A percentile compares a stretch with the other conserved stretches of the same genome.
Conservation (phyloP, 2,888 invertebrate genomes). For the Crepidodera aurea region DNA sequence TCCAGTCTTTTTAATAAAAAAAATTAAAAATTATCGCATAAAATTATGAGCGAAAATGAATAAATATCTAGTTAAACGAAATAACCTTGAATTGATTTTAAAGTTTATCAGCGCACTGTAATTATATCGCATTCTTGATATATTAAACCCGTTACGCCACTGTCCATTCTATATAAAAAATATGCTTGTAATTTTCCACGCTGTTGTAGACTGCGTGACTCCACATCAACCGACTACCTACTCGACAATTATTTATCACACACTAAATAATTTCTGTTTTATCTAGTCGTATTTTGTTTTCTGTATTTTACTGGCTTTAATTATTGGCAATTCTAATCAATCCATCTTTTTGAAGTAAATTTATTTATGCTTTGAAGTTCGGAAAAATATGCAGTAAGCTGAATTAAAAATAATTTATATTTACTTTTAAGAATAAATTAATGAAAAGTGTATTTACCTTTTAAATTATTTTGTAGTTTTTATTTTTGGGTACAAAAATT, state of each 20-base stretch:
- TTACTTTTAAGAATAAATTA: too few relatives aligned
- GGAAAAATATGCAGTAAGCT: too few relatives aligned
- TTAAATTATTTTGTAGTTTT: too few relatives aligned
- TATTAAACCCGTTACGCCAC: constrained; percentile 18
- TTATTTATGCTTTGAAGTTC: too few relatives aligned
- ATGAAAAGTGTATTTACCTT: too few relatives aligned
- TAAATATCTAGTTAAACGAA: not conserved
- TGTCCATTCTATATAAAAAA: constrained; percentile 28
- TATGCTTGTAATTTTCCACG: constrained; percentile 39
- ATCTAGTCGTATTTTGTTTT: constrained; percentile 39
- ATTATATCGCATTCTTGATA: not conserved
- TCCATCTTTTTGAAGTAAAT: too few relatives aligned
- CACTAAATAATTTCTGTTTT: constrained; percentile 40
- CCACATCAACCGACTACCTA: constrained; percentile 21
- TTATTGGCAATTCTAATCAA: not conserved
- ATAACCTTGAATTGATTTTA: not conserved
- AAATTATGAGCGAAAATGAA: too few relatives aligned
- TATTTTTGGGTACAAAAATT: too few relatives aligned
- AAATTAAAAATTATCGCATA: too few relatives aligned
- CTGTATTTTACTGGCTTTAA: constrained; percentile 22
- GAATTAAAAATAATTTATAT: too few relatives aligned
- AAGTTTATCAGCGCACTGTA: not conserved
- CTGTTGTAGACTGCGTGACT: constrained; percentile 42
- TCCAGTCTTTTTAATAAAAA: too few relatives aligned
- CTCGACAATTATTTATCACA: constrained; percentile 40